These are phyloP conservation scores for Amphipyra berbera DNA, from an alignment of 2,888 invertebrate species.

Conservation along the genomic window DNA sequence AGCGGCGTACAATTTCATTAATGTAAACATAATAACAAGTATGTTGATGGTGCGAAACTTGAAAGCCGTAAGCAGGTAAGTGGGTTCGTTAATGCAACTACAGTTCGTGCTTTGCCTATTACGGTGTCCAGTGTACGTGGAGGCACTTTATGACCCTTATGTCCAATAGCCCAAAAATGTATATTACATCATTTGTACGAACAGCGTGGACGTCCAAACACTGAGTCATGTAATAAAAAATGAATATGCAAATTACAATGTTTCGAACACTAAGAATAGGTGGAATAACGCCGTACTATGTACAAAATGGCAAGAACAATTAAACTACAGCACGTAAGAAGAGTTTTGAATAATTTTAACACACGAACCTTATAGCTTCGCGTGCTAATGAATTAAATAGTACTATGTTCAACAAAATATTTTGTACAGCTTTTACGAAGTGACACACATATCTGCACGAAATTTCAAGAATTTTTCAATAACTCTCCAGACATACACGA, in stretches of 20 bases:
- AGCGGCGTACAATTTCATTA: slow-evolving; percentile 46
- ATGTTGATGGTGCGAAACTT: slow-evolving; percentile 67
- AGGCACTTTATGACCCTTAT: slow-evolving; percentile 72
- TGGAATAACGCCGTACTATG: slow-evolving; percentile 22
- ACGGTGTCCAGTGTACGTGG: slow-evolving; percentile 72
- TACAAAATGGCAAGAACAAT: slow-evolving; percentile 42
- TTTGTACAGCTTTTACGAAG: slow-evolving; percentile 8
- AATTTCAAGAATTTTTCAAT: slow-evolving; percentile 46
- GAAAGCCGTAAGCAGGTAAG: slow-evolving; percentile 73
- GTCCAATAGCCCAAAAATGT: slow-evolving; percentile 73
- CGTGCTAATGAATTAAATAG: slow-evolving; percentile 33
- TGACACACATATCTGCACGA: slow-evolving; percentile 19
- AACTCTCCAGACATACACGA: slow-evolving; percentile 38
- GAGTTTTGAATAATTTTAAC: slow-evolving; percentile 24
- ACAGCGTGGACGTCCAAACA: slow-evolving; percentile 62
- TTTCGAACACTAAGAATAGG: slow-evolving; percentile 33
- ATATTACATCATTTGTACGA: slow-evolving; percentile 75
- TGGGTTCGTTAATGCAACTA: slow-evolving; percentile 71
- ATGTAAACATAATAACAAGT: slow-evolving; percentile 51
- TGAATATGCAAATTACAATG: slow-evolving; percentile 51
- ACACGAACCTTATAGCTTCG: slow-evolving; percentile 18
- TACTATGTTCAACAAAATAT: neutral
- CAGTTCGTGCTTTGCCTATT: slow-evolving; percentile 83
- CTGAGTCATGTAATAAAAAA: slow-evolving; percentile 68
- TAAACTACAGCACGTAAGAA: slow-evolving; percentile 25